Conservation (phyloP, 2,113 vertebrate genomes). For the Mastomys natalensis region DNA sequence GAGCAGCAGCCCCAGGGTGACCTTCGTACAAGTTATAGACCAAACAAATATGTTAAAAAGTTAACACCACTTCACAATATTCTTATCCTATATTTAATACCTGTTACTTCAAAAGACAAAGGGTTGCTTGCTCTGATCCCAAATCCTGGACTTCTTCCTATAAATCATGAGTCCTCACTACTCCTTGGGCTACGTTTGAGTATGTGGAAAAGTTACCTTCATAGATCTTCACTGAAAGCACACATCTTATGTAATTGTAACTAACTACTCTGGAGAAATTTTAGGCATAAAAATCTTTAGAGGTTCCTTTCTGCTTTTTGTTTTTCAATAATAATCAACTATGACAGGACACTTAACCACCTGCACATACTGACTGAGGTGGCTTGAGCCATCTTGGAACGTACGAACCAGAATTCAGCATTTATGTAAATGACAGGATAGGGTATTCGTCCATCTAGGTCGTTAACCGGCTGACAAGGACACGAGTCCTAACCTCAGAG, state of each 20-base stretch:
- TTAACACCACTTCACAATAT: background rate
- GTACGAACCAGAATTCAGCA: background rate
- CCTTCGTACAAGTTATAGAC: background rate
- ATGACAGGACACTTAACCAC: background rate
- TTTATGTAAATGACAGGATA: background rate
- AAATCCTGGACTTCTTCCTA: background rate
- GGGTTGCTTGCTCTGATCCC: background rate
- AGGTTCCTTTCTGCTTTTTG: constrained; percentile 14
- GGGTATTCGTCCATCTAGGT: background rate
- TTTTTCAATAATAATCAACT: background rate
- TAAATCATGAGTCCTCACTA: background rate
- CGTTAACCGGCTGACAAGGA: background rate
- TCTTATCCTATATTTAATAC: background rate
- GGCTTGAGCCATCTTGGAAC: background rate
- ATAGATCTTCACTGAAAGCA: background rate
- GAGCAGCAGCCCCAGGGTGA: too few species aligned
- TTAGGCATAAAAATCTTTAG: background rate
- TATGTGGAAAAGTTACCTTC: background rate
- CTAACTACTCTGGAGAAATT: background rate
- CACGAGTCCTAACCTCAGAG: background rate
- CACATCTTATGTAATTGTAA: background rate
- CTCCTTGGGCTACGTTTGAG: background rate
- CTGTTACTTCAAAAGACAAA: background rate
- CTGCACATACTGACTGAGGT: background rate
- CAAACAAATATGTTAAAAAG: constrained; percentile 45